phyloP scores from a whole-genome alignment of 2,888 invertebrate species.

The Drosophila percnosoma region DNA sequence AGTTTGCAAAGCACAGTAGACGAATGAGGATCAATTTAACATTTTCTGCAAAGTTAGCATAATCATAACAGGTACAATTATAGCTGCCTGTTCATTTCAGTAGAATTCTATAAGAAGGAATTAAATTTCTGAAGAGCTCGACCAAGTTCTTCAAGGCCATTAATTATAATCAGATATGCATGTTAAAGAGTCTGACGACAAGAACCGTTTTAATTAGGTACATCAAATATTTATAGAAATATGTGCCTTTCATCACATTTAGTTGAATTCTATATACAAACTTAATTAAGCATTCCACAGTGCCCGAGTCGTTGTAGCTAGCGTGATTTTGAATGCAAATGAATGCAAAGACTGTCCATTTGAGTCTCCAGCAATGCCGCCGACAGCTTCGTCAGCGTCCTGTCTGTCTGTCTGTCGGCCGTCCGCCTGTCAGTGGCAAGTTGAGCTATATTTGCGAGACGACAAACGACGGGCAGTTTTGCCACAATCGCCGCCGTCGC shows the following conservation, averaged over 20 bases:
- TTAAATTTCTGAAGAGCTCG: not conserved
- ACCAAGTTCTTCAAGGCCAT: not conserved
- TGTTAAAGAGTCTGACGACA: not conserved
- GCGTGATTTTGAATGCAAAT: constrained; percentile 75
- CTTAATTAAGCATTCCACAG: constrained; percentile 41
- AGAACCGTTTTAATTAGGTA: not conserved
- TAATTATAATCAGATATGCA: not conserved
- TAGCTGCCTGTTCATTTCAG: not conserved
- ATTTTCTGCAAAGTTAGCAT: not conserved
- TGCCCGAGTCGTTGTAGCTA: constrained; percentile 22
- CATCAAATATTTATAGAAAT: constrained; percentile 2
- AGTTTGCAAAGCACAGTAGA: not conserved
- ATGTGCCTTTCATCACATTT: constrained; percentile 5
- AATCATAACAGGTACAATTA: no score
- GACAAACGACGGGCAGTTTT: constrained; percentile 27
- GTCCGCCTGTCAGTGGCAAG: constrained; percentile 50
- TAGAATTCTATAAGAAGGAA: not conserved
- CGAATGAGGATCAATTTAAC: not conserved
- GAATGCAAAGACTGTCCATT: constrained; percentile 76
- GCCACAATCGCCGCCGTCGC: constrained; percentile 10
- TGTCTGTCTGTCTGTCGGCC: not conserved
- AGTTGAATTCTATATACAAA: constrained; percentile 8
- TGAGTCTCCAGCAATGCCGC: constrained; percentile 67
- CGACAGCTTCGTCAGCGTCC: constrained; percentile 54
- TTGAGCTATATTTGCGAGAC: constrained; percentile 31